Evolutionary conservation across 2,113 vertebrate genomes (phyloP).

Genomic region (Arenaria interpres): DNA sequence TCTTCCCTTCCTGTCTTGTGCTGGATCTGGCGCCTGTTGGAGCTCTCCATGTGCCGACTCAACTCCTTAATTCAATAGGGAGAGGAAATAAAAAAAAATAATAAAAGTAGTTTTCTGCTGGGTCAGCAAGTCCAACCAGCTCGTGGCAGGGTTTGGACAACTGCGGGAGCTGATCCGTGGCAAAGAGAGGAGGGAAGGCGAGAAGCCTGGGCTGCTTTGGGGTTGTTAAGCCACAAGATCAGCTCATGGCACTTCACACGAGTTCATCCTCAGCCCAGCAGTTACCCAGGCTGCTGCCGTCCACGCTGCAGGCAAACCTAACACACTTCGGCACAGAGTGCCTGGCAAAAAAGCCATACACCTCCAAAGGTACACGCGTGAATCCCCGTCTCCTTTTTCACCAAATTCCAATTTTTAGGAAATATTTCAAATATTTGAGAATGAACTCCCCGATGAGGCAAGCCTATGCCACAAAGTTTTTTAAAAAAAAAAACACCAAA

Average conservation of each 20-base stretch:
- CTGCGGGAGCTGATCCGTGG: neutral
- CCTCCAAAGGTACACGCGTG: fast-evolving
- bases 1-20: neutral
- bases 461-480: neutral
- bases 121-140: neutral
- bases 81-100: neutral
- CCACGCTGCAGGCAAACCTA: neutral
- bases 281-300: neutral
- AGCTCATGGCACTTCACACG: fast-evolving
- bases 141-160: neutral
- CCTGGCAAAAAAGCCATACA: too few species aligned
- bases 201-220: neutral
- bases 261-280: neutral
- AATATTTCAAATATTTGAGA: neutral
- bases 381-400: neutral
- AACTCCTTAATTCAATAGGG: neutral
- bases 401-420: neutral
- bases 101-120: neutral
- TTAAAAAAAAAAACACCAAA: neutral
- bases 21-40: neutral
- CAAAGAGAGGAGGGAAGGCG: neutral
- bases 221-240: neutral
- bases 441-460: neutral
- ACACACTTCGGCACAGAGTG: fast-evolving
- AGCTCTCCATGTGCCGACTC: neutral